Evolutionary conservation across 2,797 vertebrate species (phyloP), one percentile per base, ranked within the genome.

Genomic region (Mallotus villosus): DNA sequence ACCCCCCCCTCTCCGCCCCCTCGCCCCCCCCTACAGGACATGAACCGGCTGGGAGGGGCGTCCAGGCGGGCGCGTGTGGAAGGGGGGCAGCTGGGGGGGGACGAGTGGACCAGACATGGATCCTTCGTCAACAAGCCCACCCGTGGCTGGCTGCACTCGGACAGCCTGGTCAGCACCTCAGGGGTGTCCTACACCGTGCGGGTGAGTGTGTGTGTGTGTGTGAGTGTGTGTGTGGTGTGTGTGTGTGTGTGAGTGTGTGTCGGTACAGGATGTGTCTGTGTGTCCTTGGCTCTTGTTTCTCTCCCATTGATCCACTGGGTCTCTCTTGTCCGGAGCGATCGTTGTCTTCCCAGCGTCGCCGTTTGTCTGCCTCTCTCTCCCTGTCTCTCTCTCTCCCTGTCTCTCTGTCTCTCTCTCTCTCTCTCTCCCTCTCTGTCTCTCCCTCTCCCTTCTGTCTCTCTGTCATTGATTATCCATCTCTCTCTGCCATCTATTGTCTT

Each of bases 101-200:
- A 99, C 59, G 97, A 99, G 89, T 99, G 97, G 97, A 98, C 97
- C 1, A 94, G 97, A 27, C 97, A 99, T 72, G 97, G 97, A 87
- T 98, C 97, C 89, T 99, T 99, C 41, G 97, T 99, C 86, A 98
- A 99, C 92, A 99, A 99, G 81, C 97, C 97, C 82, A 95, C 90
- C 32, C 94, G 97, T 0, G 97, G 97, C 77, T 99, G 97, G 97
- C 94, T 99, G 87, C 97, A 99, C 86, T 95, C 95, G 0, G 97
- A 98, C 88, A 94, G 90, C 80, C 95, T 97, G 78, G 95, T 99
- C 93, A 98, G 95, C 95, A 95, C 94, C 75, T 88, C 94, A 0
- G 97, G 97, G n/a, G 97, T 99, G 84, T 95, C 94, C 90, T 99
- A 99, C 93, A 90, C 93, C 0, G 96, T 99, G 77, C 92, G 96